Conservation (phyloP, 2,797 vertebrate species). For the Gymnodraco acuticeps region DNA sequence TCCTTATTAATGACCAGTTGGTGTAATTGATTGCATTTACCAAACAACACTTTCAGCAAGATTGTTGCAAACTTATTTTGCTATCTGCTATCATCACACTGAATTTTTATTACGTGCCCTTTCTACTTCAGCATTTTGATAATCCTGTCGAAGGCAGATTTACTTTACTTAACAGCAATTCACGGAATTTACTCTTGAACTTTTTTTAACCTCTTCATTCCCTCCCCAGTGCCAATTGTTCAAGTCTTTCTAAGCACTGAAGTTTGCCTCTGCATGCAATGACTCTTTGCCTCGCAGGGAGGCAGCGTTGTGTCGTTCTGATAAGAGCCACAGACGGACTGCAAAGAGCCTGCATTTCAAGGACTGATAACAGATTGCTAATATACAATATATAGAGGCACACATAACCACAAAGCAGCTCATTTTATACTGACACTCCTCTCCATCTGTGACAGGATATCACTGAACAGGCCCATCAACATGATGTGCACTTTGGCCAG, state of each 20-base stretch:
- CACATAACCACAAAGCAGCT: slow-evolving; percentile 42
- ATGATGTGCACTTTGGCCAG: slow-evolving; percentile 24
- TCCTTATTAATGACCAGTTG: too few relatives aligned
- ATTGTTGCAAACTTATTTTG: not conserved
- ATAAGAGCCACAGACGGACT: slow-evolving; percentile 26
- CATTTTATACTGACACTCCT: slow-evolving; percentile 45
- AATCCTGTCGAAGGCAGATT: not conserved
- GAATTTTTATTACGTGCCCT: too few relatives aligned
- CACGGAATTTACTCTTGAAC: not conserved
- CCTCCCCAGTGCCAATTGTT: not conserved
- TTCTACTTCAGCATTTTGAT: too few relatives aligned
- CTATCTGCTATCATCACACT: too few relatives aligned
- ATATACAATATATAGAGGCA: slow-evolving; percentile 44
- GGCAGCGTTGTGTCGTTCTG: slow-evolving; percentile 82
- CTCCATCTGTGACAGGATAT: slow-evolving; percentile 54
- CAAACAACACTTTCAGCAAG: not conserved
- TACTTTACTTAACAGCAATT: slow-evolving; percentile 3
- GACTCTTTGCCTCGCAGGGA: slow-evolving; percentile 77
- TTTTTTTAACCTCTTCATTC: not conserved
- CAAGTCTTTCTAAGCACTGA: slow-evolving; percentile 14
- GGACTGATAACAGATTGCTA: slow-evolving; percentile 51
- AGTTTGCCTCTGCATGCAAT: slow-evolving; percentile 64
- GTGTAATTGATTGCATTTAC: too few relatives aligned
- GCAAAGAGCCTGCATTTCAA: slow-evolving; percentile 36
- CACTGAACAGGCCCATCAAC: slow-evolving; percentile 1